Conservation (phyloP, 2,888 invertebrate species). For the Thera britannica region DNA sequence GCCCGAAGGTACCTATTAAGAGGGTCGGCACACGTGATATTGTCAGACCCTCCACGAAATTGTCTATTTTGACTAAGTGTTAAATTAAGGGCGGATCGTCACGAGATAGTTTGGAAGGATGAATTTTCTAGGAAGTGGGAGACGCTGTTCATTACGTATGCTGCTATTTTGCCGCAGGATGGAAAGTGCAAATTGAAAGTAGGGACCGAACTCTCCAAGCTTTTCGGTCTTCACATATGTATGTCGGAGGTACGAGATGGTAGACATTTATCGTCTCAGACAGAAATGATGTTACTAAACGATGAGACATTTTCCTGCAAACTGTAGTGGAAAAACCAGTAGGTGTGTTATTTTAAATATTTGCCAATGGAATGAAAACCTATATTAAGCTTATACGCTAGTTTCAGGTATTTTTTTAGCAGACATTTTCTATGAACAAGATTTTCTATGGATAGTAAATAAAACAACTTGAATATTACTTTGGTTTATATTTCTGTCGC, state of each 20-base stretch:
- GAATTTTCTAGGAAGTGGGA: constrained; percentile 47
- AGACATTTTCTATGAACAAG: background rate
- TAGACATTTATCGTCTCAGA: background rate
- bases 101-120: constrained; percentile 49
- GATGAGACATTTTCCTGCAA: background rate
- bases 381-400: background rate
- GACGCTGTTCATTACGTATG: constrained; percentile 25
- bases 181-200: constrained; percentile 34
- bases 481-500: constrained; percentile 72
- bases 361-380: background rate
- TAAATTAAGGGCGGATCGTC: constrained; percentile 61
- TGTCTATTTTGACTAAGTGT: constrained; percentile 75
- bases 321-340: background rate
- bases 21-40: constrained; percentile 71
- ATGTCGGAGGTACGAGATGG: background rate
- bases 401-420: too few species aligned
- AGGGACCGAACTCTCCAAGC: constrained; percentile 3
- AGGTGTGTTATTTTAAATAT: background rate
- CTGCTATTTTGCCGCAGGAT: constrained; percentile 20
- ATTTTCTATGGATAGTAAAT: constrained; percentile 1
- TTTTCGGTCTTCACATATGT: background rate
- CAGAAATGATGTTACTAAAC: background rate
- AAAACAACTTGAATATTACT: constrained; percentile 51
- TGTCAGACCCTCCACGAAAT: constrained; percentile 67
- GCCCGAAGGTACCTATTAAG: constrained; percentile 76